Evolutionary conservation across 2,113 vertebrate genomes (phyloP).

Genomic region (Sminthopsis crassicaudata): DNA sequence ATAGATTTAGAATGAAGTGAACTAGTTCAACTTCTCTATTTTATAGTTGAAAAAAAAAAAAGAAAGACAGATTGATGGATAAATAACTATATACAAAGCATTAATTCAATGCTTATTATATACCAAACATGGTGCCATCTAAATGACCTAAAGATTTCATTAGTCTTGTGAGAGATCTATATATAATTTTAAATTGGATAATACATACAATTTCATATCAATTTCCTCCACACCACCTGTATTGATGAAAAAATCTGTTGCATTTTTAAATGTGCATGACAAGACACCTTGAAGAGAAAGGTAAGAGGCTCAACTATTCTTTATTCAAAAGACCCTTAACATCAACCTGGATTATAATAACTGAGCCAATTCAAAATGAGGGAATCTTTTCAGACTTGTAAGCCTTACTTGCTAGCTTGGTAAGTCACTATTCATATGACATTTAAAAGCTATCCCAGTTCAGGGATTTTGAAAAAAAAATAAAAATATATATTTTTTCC

Average conservation of each 20-base stretch:
- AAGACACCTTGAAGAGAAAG: background rate
- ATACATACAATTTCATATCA: background rate
- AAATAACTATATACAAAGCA: background rate
- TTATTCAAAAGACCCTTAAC: background rate
- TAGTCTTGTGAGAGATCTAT: conserved; percentile 2
- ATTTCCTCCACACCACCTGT: background rate
- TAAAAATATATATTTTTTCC: background rate
- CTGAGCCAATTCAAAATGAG: background rate
- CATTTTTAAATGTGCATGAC: background rate
- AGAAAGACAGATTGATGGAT: background rate
- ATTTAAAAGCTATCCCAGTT: background rate
- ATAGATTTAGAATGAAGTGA: background rate
- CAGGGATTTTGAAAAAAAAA: background rate
- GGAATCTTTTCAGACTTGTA: background rate
- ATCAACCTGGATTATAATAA: background rate
- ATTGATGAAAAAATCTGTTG: background rate
- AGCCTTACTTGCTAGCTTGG: background rate
- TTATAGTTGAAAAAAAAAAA: background rate
- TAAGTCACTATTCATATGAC: background rate
- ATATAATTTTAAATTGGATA: background rate
- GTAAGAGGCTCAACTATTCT: background rate
- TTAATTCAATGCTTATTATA: background rate
- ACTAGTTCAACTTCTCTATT: background rate
- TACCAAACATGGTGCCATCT: background rate
- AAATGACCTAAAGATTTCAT: background rate